Conservation (phyloP, 2,888 invertebrate species). For the Aspidiotus rigidus region DNA sequence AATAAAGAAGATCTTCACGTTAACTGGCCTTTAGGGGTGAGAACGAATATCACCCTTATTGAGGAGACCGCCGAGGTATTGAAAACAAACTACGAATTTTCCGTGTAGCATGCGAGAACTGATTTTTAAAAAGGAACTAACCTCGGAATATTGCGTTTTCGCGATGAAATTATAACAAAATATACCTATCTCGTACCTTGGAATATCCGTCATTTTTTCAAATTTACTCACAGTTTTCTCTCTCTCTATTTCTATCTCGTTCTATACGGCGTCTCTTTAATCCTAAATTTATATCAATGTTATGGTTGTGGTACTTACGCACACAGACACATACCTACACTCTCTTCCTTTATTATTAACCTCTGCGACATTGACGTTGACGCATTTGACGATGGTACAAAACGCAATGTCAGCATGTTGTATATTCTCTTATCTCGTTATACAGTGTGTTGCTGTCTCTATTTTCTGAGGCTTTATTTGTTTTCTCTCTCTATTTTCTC, state of each 20-base stretch:
- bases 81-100: not conserved
- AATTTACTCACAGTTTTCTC: not conserved
- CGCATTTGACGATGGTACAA: too few species aligned
- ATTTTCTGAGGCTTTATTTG: too few species aligned
- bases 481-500: too few species aligned
- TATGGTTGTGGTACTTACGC: not conserved
- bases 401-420: not conserved
- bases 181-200: too few species aligned
- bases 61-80: conserved; percentile 85
- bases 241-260: not conserved
- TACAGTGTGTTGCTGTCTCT: too few species aligned
- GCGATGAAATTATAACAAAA: too few species aligned
- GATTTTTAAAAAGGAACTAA: too few species aligned
- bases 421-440: not conserved
- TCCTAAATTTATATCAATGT: too few species aligned
- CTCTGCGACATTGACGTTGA: not conserved
- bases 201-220: not conserved
- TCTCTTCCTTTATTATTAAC: too few species aligned
- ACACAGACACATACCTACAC: too few species aligned
- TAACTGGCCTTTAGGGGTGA: conserved; percentile 92
- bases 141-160: too few species aligned
- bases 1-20: conserved; percentile 97
- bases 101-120: conserved; percentile 18
- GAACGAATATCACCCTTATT: conserved; percentile 87
- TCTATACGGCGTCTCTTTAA: not conserved